These are phyloP conservation scores for Phymatocera aterrima DNA, from an alignment of 2,888 invertebrate species.

Conservation along the genomic window DNA sequence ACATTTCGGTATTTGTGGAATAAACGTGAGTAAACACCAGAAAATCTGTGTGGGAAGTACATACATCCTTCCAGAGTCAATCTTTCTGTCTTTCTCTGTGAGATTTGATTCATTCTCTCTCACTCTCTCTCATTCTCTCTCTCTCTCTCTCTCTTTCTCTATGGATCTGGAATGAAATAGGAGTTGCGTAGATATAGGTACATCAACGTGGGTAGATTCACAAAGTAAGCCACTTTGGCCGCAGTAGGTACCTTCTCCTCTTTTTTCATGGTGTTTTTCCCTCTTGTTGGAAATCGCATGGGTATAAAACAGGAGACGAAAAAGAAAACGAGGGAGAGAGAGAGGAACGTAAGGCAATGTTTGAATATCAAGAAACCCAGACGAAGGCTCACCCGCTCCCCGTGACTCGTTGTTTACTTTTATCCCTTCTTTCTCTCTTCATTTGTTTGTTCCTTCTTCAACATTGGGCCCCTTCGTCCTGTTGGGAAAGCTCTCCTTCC, in stretches of 20 bases:
- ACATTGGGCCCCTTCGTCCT: neutral
- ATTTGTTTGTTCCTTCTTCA: neutral
- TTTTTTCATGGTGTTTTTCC: neutral
- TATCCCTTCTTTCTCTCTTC: neutral
- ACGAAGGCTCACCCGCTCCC: too few species aligned
- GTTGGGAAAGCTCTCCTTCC: neutral
- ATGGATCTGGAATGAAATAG: too few species aligned
- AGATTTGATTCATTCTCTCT: too few species aligned
- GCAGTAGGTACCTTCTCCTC: neutral
- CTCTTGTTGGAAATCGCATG: conserved; percentile 10
- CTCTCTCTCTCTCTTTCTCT: too few species aligned
- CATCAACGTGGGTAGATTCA: conserved; percentile 18
- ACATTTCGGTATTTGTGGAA: too few species aligned
- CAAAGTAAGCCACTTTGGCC: neutral
- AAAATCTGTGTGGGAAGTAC: too few species aligned
- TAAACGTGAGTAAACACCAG: too few species aligned
- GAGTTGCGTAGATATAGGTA: too few species aligned
- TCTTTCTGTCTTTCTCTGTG: too few species aligned
- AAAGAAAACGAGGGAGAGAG: neutral
- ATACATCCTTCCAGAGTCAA: too few species aligned
- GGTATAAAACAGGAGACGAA: conserved; percentile 1
- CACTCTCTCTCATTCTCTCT: neutral
- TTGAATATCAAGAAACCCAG: conserved; percentile 32
- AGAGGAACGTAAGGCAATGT: conserved; percentile 2
- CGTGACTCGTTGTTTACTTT: neutral